Evolutionary conservation across 2,888 invertebrate species (phyloP).

Genomic region (Leptarthrus brevirostris): DNA sequence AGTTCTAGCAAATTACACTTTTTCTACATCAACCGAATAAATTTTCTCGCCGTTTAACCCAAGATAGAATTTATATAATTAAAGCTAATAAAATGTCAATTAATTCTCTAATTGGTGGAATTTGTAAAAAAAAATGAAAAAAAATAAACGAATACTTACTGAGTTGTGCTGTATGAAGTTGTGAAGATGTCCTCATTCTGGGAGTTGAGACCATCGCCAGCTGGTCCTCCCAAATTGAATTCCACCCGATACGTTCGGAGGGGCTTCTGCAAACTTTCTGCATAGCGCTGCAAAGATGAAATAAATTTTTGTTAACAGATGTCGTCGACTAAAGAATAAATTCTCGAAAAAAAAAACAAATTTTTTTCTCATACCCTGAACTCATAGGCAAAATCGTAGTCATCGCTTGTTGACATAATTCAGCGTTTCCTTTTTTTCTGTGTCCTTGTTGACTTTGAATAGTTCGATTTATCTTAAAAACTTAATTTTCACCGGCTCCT

Average conservation of each 20-base stretch:
- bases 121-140: no score
- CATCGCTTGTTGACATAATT: constrained; percentile 62
- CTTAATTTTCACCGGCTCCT: neutral
- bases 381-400: constrained; percentile 76
- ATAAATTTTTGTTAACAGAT: constrained; percentile 48
- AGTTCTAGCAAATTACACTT: neutral
- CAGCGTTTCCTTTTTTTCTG: neutral
- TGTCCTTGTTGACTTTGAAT: neutral
- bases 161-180: constrained; percentile 66
- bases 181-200: constrained; percentile 64
- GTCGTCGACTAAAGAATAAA: constrained; percentile 25
- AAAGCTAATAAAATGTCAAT: no score
- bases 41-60: no score
- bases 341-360: constrained; percentile 42
- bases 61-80: no score
- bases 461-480: neutral
- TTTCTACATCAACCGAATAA: no score
- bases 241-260: constrained; percentile 67
- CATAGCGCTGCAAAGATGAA: constrained; percentile 63
- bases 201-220: constrained; percentile 60
- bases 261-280: constrained; percentile 67
- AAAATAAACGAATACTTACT: constrained; percentile 61
- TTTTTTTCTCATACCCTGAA: constrained; percentile 71
- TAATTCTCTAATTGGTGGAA: no score
- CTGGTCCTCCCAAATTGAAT: constrained; percentile 61